Evolutionary conservation across 2,113 vertebrate genomes (phyloP), one percentile per base, ranked within the genome.

Genomic region (Cathartes aura): DNA sequence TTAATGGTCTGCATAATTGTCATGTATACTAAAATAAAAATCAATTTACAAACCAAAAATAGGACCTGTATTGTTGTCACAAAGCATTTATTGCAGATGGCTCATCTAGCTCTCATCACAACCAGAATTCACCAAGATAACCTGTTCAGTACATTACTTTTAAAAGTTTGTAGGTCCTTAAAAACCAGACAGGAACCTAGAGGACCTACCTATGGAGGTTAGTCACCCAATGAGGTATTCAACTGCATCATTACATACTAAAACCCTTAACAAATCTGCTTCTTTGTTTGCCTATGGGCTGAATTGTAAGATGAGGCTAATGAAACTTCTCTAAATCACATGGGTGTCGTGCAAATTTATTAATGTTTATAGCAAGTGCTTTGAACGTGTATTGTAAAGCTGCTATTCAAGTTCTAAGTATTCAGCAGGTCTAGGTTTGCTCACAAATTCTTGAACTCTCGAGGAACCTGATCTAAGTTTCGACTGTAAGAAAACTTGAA

Each of bases 371-470:
- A 94, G 45, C 82, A 91, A 82, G 12, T 26, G 30, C 58, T 95
- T 74, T 87, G 68, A 95, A 66, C 22, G 22, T 3, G 4, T 45
- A 66, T 5, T 87, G 30, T 76, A 87, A 92, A 96, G 66, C 43
- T 74, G 52, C 70, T 63, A 45, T 62, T 84, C 75, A 67, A 81
- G 42, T 95, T 93, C 24, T 71, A 79, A 87, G 59, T 48, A 88
- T 83, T 89, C 83, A 90, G 58, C 70, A 94, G 66, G 62, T 90
- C 93, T 75, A 85, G 63, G 68, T 97, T 92, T 95, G 74, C 82
- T 93, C 66, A 96, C 40, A 97, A 96, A 96, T 96, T 95, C 92
- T 85, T 82, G 79, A 96, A 12, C 30, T 56, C 64, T 90, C 5
- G 1, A 76, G 64, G 68, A 97, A 95, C 76, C 34, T 60, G 79